A percentile compares a stretch with the other conserved stretches of the same genome.
Evolutionary conservation across 2,797 vertebrate genomes (phyloP).

Genomic region (Coregonus suidteri): DNA sequence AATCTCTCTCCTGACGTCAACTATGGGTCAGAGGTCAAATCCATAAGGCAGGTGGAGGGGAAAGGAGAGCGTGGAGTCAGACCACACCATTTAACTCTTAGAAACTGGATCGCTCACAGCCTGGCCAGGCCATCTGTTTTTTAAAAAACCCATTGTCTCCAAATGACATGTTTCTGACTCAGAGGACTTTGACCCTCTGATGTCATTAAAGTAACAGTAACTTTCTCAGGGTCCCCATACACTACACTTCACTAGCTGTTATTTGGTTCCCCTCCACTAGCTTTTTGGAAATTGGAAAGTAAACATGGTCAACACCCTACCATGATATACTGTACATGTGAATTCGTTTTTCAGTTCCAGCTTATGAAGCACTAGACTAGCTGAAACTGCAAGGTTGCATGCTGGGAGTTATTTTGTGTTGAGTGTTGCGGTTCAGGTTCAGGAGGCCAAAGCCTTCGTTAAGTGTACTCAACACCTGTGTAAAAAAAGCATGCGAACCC

Average conservation of each 20-base stretch:
- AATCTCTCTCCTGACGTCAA: slow-evolving; percentile 55
- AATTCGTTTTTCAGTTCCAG: background rate
- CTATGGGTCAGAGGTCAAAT: slow-evolving; percentile 59
- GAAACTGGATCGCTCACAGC: slow-evolving; percentile 28
- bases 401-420: background rate
- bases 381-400: slow-evolving; percentile 24
- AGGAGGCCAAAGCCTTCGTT: background rate
- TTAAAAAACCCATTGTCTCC: slow-evolving; percentile 46
- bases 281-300: background rate
- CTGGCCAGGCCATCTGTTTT: slow-evolving; percentile 52
- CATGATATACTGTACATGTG: slow-evolving; percentile 15
- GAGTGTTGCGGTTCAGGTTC: background rate
- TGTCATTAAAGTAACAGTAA: slow-evolving; percentile 43
- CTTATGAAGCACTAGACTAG: background rate
- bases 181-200: slow-evolving; percentile 28
- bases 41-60: slow-evolving; percentile 59
- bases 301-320: slow-evolving; percentile 9
- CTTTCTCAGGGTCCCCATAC: slow-evolving; percentile 45
- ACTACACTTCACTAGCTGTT: background rate
- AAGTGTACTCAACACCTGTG: slow-evolving; percentile 3
- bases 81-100: slow-evolving; percentile 29
- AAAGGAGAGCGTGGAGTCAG: background rate
- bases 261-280: slow-evolving; percentile 12
- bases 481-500: background rate
- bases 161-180: background rate